Conservation (phyloP, 2,113 vertebrate genomes). For the Camelus bactrianus region DNA sequence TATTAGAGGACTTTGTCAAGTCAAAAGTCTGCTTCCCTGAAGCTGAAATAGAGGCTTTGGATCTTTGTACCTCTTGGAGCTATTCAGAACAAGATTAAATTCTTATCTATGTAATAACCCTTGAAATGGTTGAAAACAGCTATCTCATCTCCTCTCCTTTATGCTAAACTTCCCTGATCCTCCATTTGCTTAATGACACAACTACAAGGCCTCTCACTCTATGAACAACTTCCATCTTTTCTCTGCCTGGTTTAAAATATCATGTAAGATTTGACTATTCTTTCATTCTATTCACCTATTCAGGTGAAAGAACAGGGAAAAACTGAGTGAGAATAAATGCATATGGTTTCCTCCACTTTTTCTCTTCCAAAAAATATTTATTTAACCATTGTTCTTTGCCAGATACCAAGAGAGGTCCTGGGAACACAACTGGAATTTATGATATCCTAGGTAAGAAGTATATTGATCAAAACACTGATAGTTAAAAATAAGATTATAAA, state of each 20-base stretch:
- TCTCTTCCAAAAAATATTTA: not conserved
- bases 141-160: not conserved
- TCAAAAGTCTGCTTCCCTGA: not conserved
- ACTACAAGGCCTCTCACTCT: not conserved
- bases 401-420: not conserved
- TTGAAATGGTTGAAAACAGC: not conserved
- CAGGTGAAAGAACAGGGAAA: not conserved
- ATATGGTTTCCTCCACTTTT: not conserved
- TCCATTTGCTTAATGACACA: not conserved
- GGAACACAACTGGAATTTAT: not conserved
- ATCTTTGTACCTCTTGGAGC: not conserved
- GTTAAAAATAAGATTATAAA: not conserved
- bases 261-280: not conserved
- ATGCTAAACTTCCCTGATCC: not conserved
- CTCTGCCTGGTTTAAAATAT: not conserved
- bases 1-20: not conserved
- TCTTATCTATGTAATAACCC: not conserved
- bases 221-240: conserved; percentile 23
- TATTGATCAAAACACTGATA: not conserved
- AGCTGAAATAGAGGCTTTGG: not conserved
- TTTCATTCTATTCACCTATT: not conserved
- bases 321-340: not conserved
- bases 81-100: conserved; percentile 36
- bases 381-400: not conserved
- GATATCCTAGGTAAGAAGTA: not conserved